Base-by-base conservation (phyloP, 2,797 vertebrate genomes). In the Poeciliopsis paucimaculata region DNA sequence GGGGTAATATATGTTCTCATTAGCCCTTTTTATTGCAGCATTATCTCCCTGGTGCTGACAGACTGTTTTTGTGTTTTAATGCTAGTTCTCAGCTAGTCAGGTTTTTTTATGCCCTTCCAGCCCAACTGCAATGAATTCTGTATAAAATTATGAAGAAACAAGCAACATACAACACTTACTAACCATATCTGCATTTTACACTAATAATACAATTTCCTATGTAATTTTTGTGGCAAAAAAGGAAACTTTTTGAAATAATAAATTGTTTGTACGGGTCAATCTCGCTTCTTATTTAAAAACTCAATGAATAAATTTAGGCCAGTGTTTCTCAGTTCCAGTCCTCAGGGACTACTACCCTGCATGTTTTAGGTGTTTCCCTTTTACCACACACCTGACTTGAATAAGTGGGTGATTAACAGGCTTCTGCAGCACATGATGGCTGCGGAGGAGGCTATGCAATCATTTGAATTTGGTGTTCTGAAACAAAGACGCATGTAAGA, bases 1-100 rank as follows among this genome's bases (percentile, higher is more conserved):
- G 47, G 31, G 72, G 53, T 73, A 51, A 51, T 73, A 53, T 73
- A 73, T 73, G 72, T 73, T 73, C 31, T 73, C 47, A 73, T 73
- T 73, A 73, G 72, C 72, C 28, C 31, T 73, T 73, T 73, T 53
- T 73, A 73, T 73, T 73, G 34, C 72, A 36, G 72, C 26, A 36
- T 73, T 51, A 73, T 73, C 72, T 51, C 47, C 11, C 72, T 76
- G 43, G 31, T 49, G 72, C 72, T 73, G 72, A 73, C 72, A 39
- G 31, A 53, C 23, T 12, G 4, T 73, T 73, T 51, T 15, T 51
- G 72, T 34, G 72, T 18, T 73, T 49, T 49, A 73, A 73, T 31
- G 46, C 28, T 10, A 34, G 46, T 20, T 49, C 45, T 23, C 31
- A 2, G 28, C 16, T 28, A 20, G 45, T 73, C 28, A 36, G 71